Base-by-base conservation (phyloP, 2,113 vertebrate genomes). In the Chionis minor region DNA sequence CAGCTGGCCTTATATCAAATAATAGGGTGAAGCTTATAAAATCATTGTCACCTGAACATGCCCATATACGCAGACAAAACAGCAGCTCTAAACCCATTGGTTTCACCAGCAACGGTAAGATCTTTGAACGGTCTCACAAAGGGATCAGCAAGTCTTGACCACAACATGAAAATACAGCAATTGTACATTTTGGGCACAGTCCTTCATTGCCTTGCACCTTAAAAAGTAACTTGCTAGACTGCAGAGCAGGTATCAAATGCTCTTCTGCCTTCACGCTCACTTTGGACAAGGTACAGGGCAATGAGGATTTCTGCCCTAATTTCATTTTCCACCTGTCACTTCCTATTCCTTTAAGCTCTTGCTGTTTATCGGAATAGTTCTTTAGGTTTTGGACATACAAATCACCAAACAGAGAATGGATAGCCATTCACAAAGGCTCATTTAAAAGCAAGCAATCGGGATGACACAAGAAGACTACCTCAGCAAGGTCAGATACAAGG, bases 391-490 rank as follows among this genome's bases (percentile, higher is more conserved):
- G 51, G 62, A 73, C 58, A 77, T 73, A 54, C 32, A 58, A 65
- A 80, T 67, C 65, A 61, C 52, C 65, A 26, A 63, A 24, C 5
- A 75, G 72, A 42, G 65, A 89, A 35, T 14, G 40, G 70, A 75
- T 49, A 90, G 58, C 32, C n/a, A 33, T 80, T 65, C 87, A 58
- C 49, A 51, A 66, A 77, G 87, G 69, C 78, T 85, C 70, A 80
- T 78, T 74, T 74, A 51, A 86, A 93, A 90, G 54, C 47, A 94
- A 73, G 78, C 54, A 67, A 30, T 78, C 0, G 0, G 44, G 71
- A 47, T 82, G 82, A 80, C 82, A 66, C 47, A 75, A 75, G 96
- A 86, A 18, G 70, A 88, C 85, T 82, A 91, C 87, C 95, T 95
- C 79, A 92, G 49, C 23, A 49, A 90, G 63, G 49, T 87, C 74